Evolutionary conservation across 2,888 invertebrate species (phyloP), one percentile per base, ranked within the genome.

Genomic region (Enchytraeus crypticus): DNA sequence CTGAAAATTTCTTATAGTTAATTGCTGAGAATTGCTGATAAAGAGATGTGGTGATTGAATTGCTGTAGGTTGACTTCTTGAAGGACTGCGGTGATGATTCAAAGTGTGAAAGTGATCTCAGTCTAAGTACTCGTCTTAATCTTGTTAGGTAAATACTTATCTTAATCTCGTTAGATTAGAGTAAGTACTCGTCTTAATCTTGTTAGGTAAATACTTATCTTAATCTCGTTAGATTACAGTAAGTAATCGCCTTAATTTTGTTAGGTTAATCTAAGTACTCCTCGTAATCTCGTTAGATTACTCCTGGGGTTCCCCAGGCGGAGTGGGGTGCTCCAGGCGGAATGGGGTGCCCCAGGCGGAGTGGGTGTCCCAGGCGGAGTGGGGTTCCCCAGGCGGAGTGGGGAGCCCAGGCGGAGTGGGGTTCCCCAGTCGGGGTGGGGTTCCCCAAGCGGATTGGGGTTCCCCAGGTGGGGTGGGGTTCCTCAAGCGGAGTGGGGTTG

Each of bases 41-140:
- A 18, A 11, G 8, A 18, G 8, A 18, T 43, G 26, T 32, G 3
- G 2, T 11, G 4, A 18, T 51, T 43, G 5, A 32, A 38, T 34
- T n/a, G 18, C 21, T 32, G 3, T 23, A 66, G 62, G 64, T 65
- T 14, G 43, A 63, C 27, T 66, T 66, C 47, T 26, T 57, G 54
- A 63, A 63, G 62, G 62, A 63, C 11, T 76, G 75, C 64, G 74
- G 76, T 38, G 54, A 64, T 32, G 67, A 71, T 33, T 65, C 71
- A n/a, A 27, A 46, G 29, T 63, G 65, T 34, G 26, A 59, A n/a
- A 63, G 63, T 47, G 53, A 65, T 30, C 58, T 65, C 29, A 38
- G 46, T 23, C 32, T 64, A 8, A 26, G 32, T 26, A 53, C 53
- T 8, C 23, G 46, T 34, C 51, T 62, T 23, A 21, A 33, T 30